These are phyloP conservation scores for Ichneumoninae sp. DNA, from an alignment of 2,888 invertebrate species.

Conservation along the genomic window DNA sequence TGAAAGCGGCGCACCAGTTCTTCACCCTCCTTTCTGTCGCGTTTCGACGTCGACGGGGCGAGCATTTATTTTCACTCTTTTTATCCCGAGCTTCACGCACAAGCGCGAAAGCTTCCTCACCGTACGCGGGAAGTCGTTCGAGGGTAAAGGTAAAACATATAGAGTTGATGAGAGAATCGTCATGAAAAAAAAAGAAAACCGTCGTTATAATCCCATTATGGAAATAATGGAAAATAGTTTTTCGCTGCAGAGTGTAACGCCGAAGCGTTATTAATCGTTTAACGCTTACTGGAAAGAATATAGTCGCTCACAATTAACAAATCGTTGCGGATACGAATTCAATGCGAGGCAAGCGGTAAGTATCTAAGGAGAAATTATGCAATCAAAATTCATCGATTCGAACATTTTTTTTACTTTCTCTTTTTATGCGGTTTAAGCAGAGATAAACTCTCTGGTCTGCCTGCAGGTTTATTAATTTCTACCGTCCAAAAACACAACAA, in stretches of 20 bases:
- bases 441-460: too few species aligned
- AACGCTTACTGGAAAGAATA: neutral
- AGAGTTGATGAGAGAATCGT: conserved; percentile 13
- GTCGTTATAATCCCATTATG: neutral
- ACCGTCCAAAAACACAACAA: too few species aligned
- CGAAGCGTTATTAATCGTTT: neutral
- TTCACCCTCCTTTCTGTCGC: conserved; percentile 17
- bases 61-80: conserved; percentile 20
- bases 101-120: conserved; percentile 12
- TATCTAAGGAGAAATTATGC: neutral
- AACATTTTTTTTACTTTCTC: neutral
- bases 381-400: neutral
- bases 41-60: conserved; percentile 17
- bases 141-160: neutral
- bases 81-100: conserved; percentile 8
- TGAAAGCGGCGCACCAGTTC: conserved; percentile 24
- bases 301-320: neutral
- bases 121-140: neutral
- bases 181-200: neutral
- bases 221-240: neutral
- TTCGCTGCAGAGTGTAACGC: neutral
- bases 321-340: neutral
- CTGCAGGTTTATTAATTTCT: too few species aligned
- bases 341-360: neutral
- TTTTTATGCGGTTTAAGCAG: neutral